These are phyloP conservation scores for Anastrepha ludens DNA, from an alignment of 1,140 invertebrate species.

Conservation along the genomic window DNA sequence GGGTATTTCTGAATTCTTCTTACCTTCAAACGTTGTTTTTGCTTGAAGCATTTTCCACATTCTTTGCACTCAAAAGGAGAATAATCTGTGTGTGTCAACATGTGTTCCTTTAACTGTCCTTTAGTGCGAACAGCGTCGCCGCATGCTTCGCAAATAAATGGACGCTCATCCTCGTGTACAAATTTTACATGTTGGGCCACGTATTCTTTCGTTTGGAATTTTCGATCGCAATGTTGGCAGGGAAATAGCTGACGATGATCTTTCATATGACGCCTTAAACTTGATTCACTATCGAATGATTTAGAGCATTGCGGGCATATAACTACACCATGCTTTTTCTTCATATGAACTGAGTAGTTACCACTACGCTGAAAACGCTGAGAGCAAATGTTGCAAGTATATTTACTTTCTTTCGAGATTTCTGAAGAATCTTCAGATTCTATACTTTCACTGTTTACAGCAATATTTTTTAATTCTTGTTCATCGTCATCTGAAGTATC, in stretches of 20 bases:
- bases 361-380: slow-evolving; percentile 14
- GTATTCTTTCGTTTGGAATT: slow-evolving; percentile 66
- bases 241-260: slow-evolving; percentile 54
- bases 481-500: slow-evolving; percentile 19
- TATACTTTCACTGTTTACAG: slow-evolving; percentile 3
- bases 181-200: slow-evolving; percentile 70
- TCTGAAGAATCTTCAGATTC: slow-evolving; percentile 15
- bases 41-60: slow-evolving; percentile 75
- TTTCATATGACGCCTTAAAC: slow-evolving; percentile 33
- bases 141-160: slow-evolving; percentile 75
- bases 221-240: slow-evolving; percentile 66
- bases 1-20: not conserved
- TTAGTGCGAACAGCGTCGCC: slow-evolving; percentile 74
- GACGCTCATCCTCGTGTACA: slow-evolving; percentile 74
- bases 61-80: slow-evolving; percentile 75
- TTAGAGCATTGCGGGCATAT: not conserved
- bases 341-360: slow-evolving; percentile 27
- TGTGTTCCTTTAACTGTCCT: slow-evolving; percentile 74
- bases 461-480: not conserved
- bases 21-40: slow-evolving; percentile 64
- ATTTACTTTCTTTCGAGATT: not conserved
- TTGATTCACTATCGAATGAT: slow-evolving; percentile 17
- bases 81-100: slow-evolving; percentile 75
- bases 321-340: slow-evolving; percentile 15
- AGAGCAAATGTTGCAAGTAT: slow-evolving; percentile 12